phyloP scores from a whole-genome alignment of 2,113 vertebrate species.

The Daphoenositta chrysoptera region DNA sequence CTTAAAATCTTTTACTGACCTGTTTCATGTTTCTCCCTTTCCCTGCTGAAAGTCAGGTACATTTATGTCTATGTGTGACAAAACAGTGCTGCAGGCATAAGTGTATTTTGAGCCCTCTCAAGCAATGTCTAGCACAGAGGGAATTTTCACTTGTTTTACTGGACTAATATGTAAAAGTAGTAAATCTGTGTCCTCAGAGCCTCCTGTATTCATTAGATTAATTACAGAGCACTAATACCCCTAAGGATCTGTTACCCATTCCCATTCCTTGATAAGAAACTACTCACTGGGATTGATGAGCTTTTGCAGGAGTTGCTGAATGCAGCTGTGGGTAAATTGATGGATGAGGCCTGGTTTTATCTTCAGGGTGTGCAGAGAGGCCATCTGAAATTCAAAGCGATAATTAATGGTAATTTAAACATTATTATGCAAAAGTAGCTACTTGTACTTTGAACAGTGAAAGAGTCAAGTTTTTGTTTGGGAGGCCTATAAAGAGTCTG shows the following conservation, averaged over 20 bases:
- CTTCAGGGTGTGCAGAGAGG: constrained; percentile 3
- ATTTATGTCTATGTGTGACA: background rate
- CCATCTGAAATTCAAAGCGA: constrained; percentile 62
- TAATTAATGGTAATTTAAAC: background rate
- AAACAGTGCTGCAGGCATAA: background rate
- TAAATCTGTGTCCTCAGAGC: background rate
- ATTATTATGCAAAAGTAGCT: background rate
- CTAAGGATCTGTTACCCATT: background rate
- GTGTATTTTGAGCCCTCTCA: background rate
- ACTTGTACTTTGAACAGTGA: background rate
- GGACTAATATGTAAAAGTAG: background rate
- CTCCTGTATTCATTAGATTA: background rate
- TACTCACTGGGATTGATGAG: constrained; percentile 68
- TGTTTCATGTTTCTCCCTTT: background rate
- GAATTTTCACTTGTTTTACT: background rate
- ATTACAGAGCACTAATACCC: background rate
- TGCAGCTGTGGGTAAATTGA: constrained; percentile 61
- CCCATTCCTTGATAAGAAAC: background rate
- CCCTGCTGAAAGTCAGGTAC: background rate
- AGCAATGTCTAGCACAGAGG: background rate
- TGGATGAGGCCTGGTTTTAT: constrained; percentile 13
- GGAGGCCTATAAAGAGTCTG: background rate
- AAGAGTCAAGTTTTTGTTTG: background rate
- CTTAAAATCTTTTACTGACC: background rate
- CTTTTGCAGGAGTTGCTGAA: constrained; percentile 30